A percentile compares a stretch with the other conserved stretches of the same genome.
Evolutionary conservation across 2,797 vertebrate species (phyloP).

Genomic region (Anguilla megastoma): DNA sequence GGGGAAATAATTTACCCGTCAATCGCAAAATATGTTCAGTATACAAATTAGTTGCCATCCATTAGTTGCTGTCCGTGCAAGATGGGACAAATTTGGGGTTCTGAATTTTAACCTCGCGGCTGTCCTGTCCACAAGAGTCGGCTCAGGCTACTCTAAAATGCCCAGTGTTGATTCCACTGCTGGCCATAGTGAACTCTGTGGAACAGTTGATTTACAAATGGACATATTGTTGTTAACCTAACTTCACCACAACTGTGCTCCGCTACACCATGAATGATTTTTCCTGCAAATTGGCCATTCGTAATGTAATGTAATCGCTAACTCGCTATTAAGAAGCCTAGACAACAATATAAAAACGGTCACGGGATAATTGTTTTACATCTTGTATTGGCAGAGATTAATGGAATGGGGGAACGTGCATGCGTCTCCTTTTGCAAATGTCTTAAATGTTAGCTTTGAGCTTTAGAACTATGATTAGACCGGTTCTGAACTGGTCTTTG

Average conservation of each 20-base stretch:
- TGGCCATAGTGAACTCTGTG: background rate
- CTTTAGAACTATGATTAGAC: conserved; percentile 29
- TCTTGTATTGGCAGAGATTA: conserved; percentile 49
- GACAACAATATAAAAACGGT: conserved; percentile 42
- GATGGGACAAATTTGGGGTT: background rate
- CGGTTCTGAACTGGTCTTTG: conserved; percentile 36
- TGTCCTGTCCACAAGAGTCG: conserved; percentile 14
- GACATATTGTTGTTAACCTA: background rate
- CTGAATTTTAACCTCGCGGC: background rate
- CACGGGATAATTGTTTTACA: conserved; percentile 52
- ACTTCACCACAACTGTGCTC: background rate
- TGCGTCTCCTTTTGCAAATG: conserved; percentile 42
- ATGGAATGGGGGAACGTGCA: conserved; percentile 46
- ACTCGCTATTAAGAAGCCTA: conserved; percentile 40
- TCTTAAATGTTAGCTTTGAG: conserved; percentile 46
- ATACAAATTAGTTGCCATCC: no score
- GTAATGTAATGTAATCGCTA: conserved; percentile 44
- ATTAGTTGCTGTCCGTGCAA: background rate
- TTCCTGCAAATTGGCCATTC: conserved; percentile 42
- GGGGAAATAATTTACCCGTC: no score
- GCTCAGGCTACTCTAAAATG: background rate
- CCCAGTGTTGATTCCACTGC: no score
- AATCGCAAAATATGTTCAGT: no score
- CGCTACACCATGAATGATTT: conserved; percentile 32
- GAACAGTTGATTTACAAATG: no score